Percentiles rank a stretch among this genome's conserved stretches.
Conservation (phyloP, 2,888 invertebrate species). For the Heliconius erato region DNA sequence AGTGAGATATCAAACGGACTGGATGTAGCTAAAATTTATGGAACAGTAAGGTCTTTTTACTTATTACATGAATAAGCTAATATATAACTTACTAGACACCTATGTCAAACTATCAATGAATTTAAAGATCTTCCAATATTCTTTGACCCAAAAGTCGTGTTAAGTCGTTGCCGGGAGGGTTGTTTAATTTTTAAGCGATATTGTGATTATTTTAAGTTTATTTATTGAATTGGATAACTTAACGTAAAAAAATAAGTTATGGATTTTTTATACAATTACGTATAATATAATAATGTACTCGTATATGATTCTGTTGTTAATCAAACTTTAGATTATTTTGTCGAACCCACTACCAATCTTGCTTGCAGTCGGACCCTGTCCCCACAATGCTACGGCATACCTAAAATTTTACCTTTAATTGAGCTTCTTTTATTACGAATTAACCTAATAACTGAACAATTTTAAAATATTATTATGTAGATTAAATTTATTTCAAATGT, state of each 20-base stretch:
- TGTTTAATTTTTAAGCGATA: background rate
- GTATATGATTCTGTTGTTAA: no score
- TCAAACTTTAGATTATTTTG: no score
- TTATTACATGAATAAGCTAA: no score
- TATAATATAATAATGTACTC: background rate
- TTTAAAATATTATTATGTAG: background rate
- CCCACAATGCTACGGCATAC: background rate
- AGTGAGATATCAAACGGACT: slow-evolving; percentile 70
- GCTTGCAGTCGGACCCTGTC: background rate
- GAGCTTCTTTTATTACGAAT: background rate
- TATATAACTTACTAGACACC: no score
- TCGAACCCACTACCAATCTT: background rate
- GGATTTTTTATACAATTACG: background rate
- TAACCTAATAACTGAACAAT: background rate
- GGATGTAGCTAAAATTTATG: slow-evolving; percentile 65
- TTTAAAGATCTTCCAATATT: no score
- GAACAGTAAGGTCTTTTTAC: background rate
- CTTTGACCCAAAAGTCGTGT: no score
- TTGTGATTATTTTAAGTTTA: background rate
- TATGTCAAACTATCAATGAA: no score
- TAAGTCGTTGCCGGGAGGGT: no score
- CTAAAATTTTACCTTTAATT: no score
- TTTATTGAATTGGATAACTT: background rate
- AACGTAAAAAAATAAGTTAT: background rate
- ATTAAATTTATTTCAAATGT: slow-evolving; percentile 13